Evolutionary conservation across 2,888 invertebrate genomes (phyloP).

Genomic region (Metalampra italica): DNA sequence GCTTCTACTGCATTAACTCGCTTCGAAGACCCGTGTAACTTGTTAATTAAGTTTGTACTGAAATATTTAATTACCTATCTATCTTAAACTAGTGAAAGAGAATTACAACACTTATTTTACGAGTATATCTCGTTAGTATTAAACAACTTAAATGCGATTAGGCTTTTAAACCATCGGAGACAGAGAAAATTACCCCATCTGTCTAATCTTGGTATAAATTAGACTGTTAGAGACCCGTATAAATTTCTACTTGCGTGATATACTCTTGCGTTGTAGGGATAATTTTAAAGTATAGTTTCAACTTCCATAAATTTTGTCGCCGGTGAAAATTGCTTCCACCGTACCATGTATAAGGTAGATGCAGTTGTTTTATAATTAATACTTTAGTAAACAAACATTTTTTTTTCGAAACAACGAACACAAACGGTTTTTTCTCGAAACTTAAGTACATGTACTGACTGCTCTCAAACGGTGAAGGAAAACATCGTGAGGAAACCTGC

Average conservation of each 20-base stretch:
- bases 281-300: slow-evolving; percentile 21
- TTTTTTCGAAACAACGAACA: too few species aligned
- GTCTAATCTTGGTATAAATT: slow-evolving; percentile 53
- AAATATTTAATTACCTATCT: too few species aligned
- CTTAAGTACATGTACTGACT: too few species aligned
- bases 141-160: slow-evolving; percentile 5
- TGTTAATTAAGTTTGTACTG: too few species aligned
- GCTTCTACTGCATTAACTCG: too few species aligned
- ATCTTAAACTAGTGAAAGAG: too few species aligned
- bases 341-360: neutral
- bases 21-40: too few species aligned
- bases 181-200: slow-evolving; percentile 50
- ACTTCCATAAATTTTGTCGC: slow-evolving; percentile 14
- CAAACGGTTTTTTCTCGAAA: too few species aligned
- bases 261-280: slow-evolving; percentile 6
- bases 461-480: too few species aligned
- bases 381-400: neutral
- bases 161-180: slow-evolving; percentile 39
- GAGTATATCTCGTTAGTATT: too few species aligned
- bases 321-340: slow-evolving; percentile 1
- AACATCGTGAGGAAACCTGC: too few species aligned
- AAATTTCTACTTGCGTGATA: slow-evolving; percentile 17
- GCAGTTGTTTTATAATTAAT: neutral
- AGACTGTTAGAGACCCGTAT: slow-evolving; percentile 50
- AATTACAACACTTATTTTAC: too few species aligned